Percentiles rank a stretch among this genome's conserved stretches.
These are phyloP conservation scores for Spodoptera frugiperda DNA, from an alignment of 1,140 invertebrate species.

Conservation along the genomic window DNA sequence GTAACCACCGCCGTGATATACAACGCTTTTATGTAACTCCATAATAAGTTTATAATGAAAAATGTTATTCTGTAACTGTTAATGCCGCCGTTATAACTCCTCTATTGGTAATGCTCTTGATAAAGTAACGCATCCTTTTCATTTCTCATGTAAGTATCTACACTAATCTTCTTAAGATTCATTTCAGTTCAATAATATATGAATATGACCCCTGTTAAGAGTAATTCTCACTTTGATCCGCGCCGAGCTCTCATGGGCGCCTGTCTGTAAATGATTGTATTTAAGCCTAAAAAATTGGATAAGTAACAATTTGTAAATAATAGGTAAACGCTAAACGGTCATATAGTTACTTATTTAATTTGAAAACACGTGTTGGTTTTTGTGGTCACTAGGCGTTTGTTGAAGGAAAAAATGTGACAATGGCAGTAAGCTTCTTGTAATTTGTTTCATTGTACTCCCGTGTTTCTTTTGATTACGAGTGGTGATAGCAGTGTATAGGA, in stretches of 20 bases:
- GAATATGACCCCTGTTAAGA: constrained; percentile 22
- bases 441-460: no score
- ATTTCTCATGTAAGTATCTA: constrained; percentile 3
- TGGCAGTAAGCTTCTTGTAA: no score
- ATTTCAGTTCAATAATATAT: constrained; percentile 33
- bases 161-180: constrained; percentile 38
- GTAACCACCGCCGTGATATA: constrained; percentile 55
- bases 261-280: not conserved
- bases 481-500: no score
- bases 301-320: not conserved
- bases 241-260: not conserved
- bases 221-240: constrained; percentile 11
- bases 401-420: no score
- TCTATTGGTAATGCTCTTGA: constrained; percentile 46
- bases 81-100: constrained; percentile 45
- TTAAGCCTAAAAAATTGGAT: not conserved
- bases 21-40: constrained; percentile 54
- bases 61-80: constrained; percentile 58
- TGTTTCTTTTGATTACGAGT: no score
- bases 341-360: no score
- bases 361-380: not conserved
- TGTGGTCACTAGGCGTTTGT: no score
- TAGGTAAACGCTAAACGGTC: no score
- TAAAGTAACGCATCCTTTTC: constrained; percentile 36
- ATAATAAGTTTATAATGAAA: constrained; percentile 73